Base-by-base conservation (phyloP, 2,888 invertebrate genomes). In the Netelia melanura region DNA sequence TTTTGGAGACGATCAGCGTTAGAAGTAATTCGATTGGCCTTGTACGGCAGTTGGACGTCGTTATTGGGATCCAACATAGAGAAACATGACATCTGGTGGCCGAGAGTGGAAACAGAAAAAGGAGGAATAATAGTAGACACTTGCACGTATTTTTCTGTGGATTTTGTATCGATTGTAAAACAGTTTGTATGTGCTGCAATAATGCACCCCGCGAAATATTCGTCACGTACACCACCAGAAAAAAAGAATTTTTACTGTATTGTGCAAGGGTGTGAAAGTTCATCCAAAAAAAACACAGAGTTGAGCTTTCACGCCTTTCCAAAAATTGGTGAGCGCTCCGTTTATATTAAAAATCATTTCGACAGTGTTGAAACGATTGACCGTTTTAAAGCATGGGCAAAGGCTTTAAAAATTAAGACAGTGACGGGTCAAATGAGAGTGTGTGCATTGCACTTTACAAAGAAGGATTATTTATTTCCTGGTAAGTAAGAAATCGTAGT, bases 341-440 rank as follows among this genome's bases (percentile, higher is more conserved):
- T 62, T 2, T 70, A 21, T 71, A 21, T 70, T 61, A 70, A 79
- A 70, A 70, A 70, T 70, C 70, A 70, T 70, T 70, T 70, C 70
- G 54, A 38, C 70, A 56, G 56, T 70, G 70, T 70, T 56, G 70
- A 70, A 25, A 70, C 70, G 14, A 70, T 70, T 56, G 70, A 70
- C 56, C 54, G 70, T 70, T 70, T 70, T 30, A 70, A 70, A 56
- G 70, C 70, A 38, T 56, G 70, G 56, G 38, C 30, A 30, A 54
- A 25, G 70, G 70, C 70, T 70, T 54, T 70, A 70, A 70, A 70
- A 54, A 70, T 54, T 54, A 70, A 54, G 56, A 10, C 6, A 70
- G 56, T 70, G 14, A 70, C n/a, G 56, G 70, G 70, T 10, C 54
- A 54, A 17, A 70, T 70, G 56, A 70, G 70, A 70, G 56, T 70